phyloP scores from a whole-genome alignment of 1,140 invertebrate genomes.

The Conopomorpha cramerella region DNA sequence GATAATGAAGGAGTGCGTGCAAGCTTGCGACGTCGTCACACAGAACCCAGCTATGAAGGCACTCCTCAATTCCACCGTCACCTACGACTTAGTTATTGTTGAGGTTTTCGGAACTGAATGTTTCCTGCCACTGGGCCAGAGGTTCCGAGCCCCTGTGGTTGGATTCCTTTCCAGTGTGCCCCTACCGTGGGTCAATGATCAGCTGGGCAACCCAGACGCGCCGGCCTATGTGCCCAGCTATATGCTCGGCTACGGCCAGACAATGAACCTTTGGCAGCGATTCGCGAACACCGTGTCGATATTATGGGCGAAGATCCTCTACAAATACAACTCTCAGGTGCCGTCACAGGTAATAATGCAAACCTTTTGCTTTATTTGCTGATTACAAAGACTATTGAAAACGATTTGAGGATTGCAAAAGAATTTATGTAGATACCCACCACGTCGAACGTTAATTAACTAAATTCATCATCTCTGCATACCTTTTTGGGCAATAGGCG shows the following conservation, averaged over 20 bases:
- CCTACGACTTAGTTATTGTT: conserved; percentile 69
- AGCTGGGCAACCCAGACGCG: conserved; percentile 66
- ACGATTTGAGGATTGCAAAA: too few species aligned
- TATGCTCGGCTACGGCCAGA: conserved; percentile 54
- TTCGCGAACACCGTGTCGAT: conserved; percentile 57
- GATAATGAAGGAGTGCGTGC: conserved; percentile 45
- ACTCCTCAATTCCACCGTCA: conserved; percentile 37
- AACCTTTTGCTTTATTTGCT: conserved; percentile 1
- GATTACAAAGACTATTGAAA: neutral
- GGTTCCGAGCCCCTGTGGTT: conserved; percentile 63
- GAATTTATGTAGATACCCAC: too few species aligned
- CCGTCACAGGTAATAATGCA: conserved; percentile 32
- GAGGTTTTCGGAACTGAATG: conserved; percentile 73
- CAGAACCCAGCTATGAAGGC: conserved; percentile 31
- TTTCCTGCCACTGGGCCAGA: conserved; percentile 58
- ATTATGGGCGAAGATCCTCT: conserved; percentile 30
- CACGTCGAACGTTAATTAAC: too few species aligned
- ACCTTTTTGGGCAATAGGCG: too few species aligned
- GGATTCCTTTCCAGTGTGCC: conserved; percentile 63
- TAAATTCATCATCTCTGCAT: too few species aligned
- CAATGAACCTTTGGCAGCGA: conserved; percentile 65
- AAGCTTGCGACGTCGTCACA: conserved; percentile 44
- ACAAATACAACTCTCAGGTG: conserved; percentile 38
- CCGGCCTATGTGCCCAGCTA: conserved; percentile 65
- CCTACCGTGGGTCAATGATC: conserved; percentile 66